These are phyloP conservation scores for Galagoides demidoff DNA, from an alignment of 2,797 vertebrate genomes.

Conservation along the genomic window DNA sequence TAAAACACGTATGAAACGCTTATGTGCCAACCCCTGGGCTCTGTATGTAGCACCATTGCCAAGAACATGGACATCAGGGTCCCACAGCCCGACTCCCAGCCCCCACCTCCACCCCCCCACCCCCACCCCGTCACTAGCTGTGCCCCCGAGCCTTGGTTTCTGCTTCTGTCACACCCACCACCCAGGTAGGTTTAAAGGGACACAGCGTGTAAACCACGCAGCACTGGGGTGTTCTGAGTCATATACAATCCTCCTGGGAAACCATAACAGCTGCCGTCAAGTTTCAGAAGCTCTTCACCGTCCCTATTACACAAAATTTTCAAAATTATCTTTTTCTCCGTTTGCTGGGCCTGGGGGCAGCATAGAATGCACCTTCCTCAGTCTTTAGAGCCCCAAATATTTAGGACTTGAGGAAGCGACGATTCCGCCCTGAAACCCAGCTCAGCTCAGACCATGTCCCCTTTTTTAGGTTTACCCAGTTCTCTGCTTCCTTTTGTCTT, in stretches of 20 bases:
- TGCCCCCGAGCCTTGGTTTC: neutral
- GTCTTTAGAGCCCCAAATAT: neutral
- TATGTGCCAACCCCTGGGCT: neutral
- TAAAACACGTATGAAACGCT: neutral
- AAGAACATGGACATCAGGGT: neutral
- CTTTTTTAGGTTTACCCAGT: neutral
- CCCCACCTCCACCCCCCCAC: neutral
- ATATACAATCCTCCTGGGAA: neutral
- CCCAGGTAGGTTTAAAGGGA: neutral
- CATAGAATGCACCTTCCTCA: neutral
- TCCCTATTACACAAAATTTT: neutral
- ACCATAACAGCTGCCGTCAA: neutral
- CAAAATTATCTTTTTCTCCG: neutral
- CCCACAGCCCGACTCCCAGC: neutral
- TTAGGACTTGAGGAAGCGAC: neutral
- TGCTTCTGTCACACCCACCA: neutral
- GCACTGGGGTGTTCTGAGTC: neutral
- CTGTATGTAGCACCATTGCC: neutral
- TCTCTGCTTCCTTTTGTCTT: neutral
- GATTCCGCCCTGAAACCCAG: neutral
- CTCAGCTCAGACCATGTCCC: neutral
- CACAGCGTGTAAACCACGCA: neutral
- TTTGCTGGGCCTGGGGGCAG: neutral
- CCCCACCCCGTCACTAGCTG: neutral
- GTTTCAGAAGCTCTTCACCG: constrained; percentile 34